Evolutionary conservation across 2,113 vertebrate species (phyloP), one percentile per base, ranked within the genome.

Genomic region (Phodopus roborovskii): DNA sequence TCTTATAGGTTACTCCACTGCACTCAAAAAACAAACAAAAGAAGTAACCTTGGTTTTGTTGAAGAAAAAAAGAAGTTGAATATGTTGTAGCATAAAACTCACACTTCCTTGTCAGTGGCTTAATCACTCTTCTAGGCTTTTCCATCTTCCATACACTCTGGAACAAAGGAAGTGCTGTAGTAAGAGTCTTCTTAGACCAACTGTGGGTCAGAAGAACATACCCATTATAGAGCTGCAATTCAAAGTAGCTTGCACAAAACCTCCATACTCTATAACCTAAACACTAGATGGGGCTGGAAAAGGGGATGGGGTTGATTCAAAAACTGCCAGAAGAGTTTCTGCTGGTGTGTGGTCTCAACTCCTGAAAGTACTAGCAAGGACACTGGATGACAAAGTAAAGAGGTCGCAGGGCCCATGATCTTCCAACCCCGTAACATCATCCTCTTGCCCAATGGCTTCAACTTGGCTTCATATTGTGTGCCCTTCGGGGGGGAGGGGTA

Each of bases 371-470:
- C 50, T 22, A 89, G 58, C 45, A 79, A 86, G 68, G 39, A 53
- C 28, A 75, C 48, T 39, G 22, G 9, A 74, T 66, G 24, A 50
- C 3, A 5, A 83, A 71, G 24, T 39, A 30, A 39, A n/a, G 5
- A 39, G 6, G 4, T 9, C 1, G 3, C 5, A 1, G 3, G 60
- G 3, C 6, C 42, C 5, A 0, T 33, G 20, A 68, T 73, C 91
- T 87, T 68, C 83, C n/a, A 79, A 26, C 66, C 42, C 1, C 4
- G n/a, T 28, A 58, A 50, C 28, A 75, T 20, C 70, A 20, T 24
- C 86, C 60, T 74, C 50, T 11, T 33, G 16, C 36, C 56, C 30
- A 12, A 2, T 17, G 36, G 30, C 86, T 89, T 88, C 85, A 64
- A 82, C 20, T 50, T 22, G 39, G 73, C 42, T 30, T 17, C 50